Base-by-base conservation (phyloP, 2,888 invertebrate species). In the Dasypogon diadema region DNA sequence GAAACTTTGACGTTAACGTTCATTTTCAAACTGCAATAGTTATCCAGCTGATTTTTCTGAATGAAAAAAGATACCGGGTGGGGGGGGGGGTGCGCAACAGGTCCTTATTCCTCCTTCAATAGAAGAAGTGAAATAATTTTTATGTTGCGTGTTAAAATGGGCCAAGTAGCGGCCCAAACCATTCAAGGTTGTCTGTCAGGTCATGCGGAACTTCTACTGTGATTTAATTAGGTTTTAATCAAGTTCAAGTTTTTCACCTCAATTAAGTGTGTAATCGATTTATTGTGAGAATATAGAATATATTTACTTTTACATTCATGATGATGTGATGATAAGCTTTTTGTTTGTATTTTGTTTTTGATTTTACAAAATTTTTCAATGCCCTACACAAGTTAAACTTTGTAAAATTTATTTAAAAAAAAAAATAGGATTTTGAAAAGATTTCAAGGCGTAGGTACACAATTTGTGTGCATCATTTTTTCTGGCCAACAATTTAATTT, bases 171-270 rank as follows among this genome's bases (percentile, higher is more conserved):
- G 10, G 16, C 60, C 21, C 12, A 34, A 37, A 18, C 60, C 18
- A 37, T 21, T 5, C 60, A 60, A 60, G 60, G 60, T 60, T 60
- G 37, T 60, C 60, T 60, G 18, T 37, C 37, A 60, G n/a, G 34
- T 21, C 60, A 18, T 14, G 60, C 60, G 16, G n/a, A 60, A 60
- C 21, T 18, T 37, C 60, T 16, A 8, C 37, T 2, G 34, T 42
- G 10, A 30, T 60, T 60, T 34, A 34, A 60, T 60, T 60, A 37
- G 16, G 10, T 21, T 12, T 16, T 16, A 58, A 12, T 21, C 60
- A 60, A 60, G 60, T 60, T 60, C 60, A 60, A 60, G 60, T 60
- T 60, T 60, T 37, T 21, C 18, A 37, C 16, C 58, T 16, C 10
- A 58, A 58, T 30, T 58, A 12, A 18, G 12, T 16, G 30, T 30